These are phyloP conservation scores for Drosophila ironensis DNA, from an alignment of 1,140 invertebrate species.

Conservation along the genomic window DNA sequence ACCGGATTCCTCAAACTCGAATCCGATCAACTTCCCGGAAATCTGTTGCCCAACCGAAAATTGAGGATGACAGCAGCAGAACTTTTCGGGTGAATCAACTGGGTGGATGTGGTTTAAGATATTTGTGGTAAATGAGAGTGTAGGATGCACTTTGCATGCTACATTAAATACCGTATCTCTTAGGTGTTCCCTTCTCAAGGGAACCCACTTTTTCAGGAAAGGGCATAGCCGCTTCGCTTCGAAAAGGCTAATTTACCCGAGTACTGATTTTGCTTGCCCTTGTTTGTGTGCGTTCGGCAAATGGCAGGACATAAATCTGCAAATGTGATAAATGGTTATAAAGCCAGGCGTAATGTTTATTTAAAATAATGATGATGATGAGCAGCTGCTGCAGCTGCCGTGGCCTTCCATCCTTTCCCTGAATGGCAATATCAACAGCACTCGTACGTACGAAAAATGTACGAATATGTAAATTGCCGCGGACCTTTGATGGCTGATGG, in stretches of 20 bases:
- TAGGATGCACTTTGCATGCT: too few species aligned
- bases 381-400: conserved; percentile 29
- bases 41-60: neutral
- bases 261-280: conserved; percentile 13
- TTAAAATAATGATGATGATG: conserved; percentile 78
- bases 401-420: neutral
- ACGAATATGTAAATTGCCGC: conserved; percentile 55
- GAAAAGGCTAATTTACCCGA: conserved; percentile 18
- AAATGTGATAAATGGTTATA: conserved; percentile 77
- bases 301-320: conserved; percentile 66
- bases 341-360: conserved; percentile 74
- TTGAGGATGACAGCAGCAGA: neutral
- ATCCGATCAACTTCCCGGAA: neutral
- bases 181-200: neutral
- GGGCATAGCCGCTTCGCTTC: conserved; percentile 17
- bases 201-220: neutral
- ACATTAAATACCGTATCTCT: neutral
- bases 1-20: neutral
- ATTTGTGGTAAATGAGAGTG: too few species aligned
- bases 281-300: conserved; percentile 18
- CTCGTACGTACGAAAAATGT: too few species aligned
- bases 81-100: too few species aligned
- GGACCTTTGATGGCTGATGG: conserved; percentile 30
- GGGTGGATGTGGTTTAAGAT: too few species aligned
- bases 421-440: neutral